phyloP scores from a whole-genome alignment of 64 coral and sea anemone species.

The Pachyseris speciosa region DNA sequence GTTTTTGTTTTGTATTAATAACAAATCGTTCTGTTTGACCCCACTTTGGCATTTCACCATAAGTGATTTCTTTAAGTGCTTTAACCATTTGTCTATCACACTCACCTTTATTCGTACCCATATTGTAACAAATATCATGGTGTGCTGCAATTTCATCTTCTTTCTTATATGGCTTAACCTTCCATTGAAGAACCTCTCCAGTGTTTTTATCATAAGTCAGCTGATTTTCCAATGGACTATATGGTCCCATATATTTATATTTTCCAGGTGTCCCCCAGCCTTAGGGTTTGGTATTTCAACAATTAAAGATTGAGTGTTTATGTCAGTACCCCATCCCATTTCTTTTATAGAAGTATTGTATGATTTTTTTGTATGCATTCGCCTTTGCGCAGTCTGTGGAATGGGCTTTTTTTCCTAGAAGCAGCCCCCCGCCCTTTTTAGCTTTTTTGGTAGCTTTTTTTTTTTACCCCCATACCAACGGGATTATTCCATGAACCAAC shows the following conservation, averaged over 20 bases:
- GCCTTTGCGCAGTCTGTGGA: too few relatives aligned
- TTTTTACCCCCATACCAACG: too few relatives aligned
- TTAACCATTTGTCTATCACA: slow-evolving; percentile 50
- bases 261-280: slow-evolving; percentile 2
- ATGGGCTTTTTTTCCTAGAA: too few relatives aligned
- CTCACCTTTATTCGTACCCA: slow-evolving; percentile 23
- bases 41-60: slow-evolving; percentile 1
- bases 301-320: too few relatives aligned
- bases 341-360: too few relatives aligned
- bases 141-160: slow-evolving; percentile 2
- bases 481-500: too few relatives aligned
- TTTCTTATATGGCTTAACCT: slow-evolving; percentile 28
- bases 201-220: slow-evolving; percentile 31
- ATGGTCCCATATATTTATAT: slow-evolving; percentile 39
- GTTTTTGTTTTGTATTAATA: background rate
- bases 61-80: background rate
- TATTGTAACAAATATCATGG: slow-evolving; percentile 38
- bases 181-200: background rate
- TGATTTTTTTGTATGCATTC: too few relatives aligned
- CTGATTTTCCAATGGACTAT: slow-evolving; percentile 11
- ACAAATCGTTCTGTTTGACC: background rate
- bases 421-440: too few relatives aligned
- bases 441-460: too few relatives aligned
- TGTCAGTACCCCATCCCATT: too few relatives aligned
- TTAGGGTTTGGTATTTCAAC: too few relatives aligned